Percentiles rank a stretch among this genome's conserved stretches.
Conservation (phyloP, 2,888 invertebrate species). For the Cremastinae sp. region DNA sequence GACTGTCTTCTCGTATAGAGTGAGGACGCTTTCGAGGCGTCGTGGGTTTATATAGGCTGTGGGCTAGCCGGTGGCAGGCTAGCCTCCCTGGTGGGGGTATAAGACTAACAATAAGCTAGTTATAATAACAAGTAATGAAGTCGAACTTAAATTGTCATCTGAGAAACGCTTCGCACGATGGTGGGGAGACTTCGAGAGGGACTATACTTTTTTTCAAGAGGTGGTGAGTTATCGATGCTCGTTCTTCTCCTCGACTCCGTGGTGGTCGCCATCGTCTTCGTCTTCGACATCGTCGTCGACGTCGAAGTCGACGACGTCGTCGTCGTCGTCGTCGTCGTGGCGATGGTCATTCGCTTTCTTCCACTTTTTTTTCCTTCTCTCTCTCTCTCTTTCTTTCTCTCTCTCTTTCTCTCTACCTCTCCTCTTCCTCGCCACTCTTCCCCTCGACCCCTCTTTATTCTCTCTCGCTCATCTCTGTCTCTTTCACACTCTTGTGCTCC, state of each 20-base stretch:
- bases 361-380: slow-evolving; percentile 1
- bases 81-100: slow-evolving; percentile 66
- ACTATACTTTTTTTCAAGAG: slow-evolving; percentile 51
- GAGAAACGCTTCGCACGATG: slow-evolving; percentile 53
- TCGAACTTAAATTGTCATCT: slow-evolving; percentile 68
- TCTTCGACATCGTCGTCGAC: slow-evolving; percentile 10
- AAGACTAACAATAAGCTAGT: slow-evolving; percentile 68
- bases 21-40: slow-evolving; percentile 76
- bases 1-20: slow-evolving; percentile 76
- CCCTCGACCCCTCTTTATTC: neutral
- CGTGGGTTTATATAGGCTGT: slow-evolving; percentile 77
- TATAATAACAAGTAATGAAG: slow-evolving; percentile 72
- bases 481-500: slow-evolving; percentile 2
- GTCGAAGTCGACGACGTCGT: slow-evolving; percentile 1
- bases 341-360: slow-evolving; percentile 39
- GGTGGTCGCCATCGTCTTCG: slow-evolving; percentile 1
- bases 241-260: slow-evolving; percentile 5
- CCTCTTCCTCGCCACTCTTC: slow-evolving; percentile 1
- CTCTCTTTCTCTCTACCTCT: slow-evolving; percentile 7
- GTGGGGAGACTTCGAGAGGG: slow-evolving; percentile 47
- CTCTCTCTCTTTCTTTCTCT: slow-evolving; percentile 9
- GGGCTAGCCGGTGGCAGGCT: slow-evolving; percentile 70
- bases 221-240: slow-evolving; percentile 45
- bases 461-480: slow-evolving; percentile 7
- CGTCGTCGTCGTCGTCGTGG: slow-evolving; percentile 18